These are phyloP conservation scores for Hybognathus amarus DNA, from an alignment of 2,797 vertebrate genomes.

Conservation along the genomic window DNA sequence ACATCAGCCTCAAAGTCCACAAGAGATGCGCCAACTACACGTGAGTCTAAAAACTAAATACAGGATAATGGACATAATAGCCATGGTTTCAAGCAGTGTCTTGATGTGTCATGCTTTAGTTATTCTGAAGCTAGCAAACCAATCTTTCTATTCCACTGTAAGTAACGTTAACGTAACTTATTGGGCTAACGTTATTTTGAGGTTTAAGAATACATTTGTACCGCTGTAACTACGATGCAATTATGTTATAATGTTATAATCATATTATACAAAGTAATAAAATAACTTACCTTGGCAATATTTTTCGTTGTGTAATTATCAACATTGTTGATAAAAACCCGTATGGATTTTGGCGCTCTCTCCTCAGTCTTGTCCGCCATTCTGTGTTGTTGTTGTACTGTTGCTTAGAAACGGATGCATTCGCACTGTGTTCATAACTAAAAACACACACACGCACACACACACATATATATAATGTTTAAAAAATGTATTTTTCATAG, in stretches of 20 bases:
- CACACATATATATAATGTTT: too few species aligned
- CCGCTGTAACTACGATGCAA: neutral
- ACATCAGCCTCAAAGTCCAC: slow-evolving; percentile 68
- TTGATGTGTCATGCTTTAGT: neutral
- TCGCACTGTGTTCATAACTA: too few species aligned
- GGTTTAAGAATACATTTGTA: neutral
- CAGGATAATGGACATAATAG: neutral
- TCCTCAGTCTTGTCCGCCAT: slow-evolving; percentile 66
- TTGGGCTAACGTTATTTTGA: neutral
- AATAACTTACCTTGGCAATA: slow-evolving; percentile 82
- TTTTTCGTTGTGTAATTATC: slow-evolving; percentile 80
- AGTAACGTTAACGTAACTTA: too few species aligned
- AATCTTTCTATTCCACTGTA: neutral
- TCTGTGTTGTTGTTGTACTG: slow-evolving; percentile 43
- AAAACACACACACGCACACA: too few species aligned
- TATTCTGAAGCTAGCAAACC: neutral
- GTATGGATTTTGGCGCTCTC: slow-evolving; percentile 41
- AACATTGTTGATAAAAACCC: slow-evolving; percentile 86
- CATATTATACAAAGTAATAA: neutral
- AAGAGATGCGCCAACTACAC: slow-evolving; percentile 69
- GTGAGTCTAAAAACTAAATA: slow-evolving; percentile 79
- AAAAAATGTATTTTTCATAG: too few species aligned
- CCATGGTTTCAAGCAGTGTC: neutral
- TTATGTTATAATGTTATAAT: too few species aligned
- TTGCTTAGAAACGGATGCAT: slow-evolving; percentile 61